These are phyloP conservation scores for Formica exsecta DNA, from an alignment of 1,140 invertebrate species.

Conservation along the genomic window DNA sequence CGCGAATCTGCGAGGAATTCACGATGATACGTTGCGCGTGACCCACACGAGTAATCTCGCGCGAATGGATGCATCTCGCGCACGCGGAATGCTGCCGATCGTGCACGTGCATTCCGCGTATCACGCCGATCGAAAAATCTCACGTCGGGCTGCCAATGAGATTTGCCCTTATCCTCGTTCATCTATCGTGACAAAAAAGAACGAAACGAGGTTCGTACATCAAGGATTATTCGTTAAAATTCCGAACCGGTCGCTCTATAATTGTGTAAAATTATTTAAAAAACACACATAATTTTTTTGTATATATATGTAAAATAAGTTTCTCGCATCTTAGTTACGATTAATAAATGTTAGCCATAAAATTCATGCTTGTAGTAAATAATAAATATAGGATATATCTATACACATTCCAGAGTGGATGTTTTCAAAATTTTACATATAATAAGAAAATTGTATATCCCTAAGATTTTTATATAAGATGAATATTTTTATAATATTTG, in stretches of 20 bases:
- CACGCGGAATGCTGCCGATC: slow-evolving; percentile 19
- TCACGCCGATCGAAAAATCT: slow-evolving; percentile 3
- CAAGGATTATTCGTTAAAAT: too few relatives aligned
- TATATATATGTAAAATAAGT: background rate
- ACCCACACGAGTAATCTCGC: slow-evolving; percentile 20
- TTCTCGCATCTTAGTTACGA: background rate
- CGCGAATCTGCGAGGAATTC: slow-evolving; percentile 33
- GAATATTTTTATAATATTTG: background rate
- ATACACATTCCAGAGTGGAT: background rate
- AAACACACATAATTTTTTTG: background rate
- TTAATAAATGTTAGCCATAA: background rate
- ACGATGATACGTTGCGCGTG: slow-evolving; percentile 13
- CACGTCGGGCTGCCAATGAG: background rate
- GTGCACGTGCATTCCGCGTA: slow-evolving; percentile 33
- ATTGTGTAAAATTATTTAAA: too few relatives aligned
- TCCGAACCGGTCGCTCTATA: too few relatives aligned
- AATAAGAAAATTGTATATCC: background rate
- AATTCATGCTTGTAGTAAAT: background rate
- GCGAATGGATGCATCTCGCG: slow-evolving; percentile 4
- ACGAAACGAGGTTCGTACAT: background rate
- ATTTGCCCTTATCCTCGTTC: too few relatives aligned
- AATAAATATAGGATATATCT: background rate
- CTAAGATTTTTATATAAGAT: background rate
- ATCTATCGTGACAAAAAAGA: too few relatives aligned
- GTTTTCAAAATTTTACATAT: background rate